Conservation (phyloP, 2,888 invertebrate genomes). For the Macrosiphum euphorbiae region DNA sequence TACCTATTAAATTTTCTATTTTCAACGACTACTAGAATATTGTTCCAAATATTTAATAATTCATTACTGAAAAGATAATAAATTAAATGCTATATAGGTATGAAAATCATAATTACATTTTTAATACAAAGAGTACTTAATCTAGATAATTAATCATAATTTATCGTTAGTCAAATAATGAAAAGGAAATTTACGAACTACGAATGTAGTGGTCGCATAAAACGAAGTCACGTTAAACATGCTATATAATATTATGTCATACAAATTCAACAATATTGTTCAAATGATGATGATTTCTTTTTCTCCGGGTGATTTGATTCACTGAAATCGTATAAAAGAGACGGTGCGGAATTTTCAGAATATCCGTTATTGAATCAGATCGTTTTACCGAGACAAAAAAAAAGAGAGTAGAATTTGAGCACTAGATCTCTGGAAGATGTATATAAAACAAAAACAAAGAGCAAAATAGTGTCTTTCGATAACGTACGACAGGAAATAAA, state of each 20-base stretch:
- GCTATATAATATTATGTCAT: background rate
- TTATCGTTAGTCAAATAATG: background rate
- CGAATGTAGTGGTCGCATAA: background rate
- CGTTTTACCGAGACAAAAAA: background rate
- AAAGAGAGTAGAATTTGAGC: background rate
- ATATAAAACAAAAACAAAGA: conserved; percentile 3
- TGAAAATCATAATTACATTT: background rate
- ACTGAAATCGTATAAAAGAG: background rate
- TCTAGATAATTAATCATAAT: background rate
- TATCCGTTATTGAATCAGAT: conserved; percentile 5
- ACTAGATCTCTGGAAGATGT: background rate
- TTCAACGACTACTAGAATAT: background rate
- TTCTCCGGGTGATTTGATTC: background rate
- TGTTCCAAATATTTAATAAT: background rate
- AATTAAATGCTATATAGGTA: background rate
- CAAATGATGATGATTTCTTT: background rate
- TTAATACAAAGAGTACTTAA: background rate
- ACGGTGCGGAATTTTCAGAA: background rate
- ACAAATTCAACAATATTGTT: background rate
- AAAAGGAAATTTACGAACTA: background rate
- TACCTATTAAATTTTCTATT: background rate
- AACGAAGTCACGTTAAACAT: background rate
- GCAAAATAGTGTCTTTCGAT: conserved; percentile 29
- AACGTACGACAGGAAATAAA: background rate
- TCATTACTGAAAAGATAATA: background rate